Base-by-base conservation (phyloP, 2,888 invertebrate genomes). In the Byasa hedistus region DNA sequence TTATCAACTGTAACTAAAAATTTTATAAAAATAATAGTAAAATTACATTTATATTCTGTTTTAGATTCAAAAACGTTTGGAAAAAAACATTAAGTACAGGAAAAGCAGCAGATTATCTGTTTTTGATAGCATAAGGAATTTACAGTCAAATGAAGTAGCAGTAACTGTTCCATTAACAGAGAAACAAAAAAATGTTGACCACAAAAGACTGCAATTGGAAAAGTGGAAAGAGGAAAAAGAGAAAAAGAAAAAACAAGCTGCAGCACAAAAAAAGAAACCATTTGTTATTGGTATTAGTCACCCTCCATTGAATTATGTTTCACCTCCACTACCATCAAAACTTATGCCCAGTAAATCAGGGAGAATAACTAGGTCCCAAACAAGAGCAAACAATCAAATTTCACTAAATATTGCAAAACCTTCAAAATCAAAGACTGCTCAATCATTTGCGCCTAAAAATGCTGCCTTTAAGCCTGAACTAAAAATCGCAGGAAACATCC, bases 381-480 rank as follows among this genome's bases (percentile, higher is more conserved):
- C 83, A 1, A 82, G 70, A 57, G 27, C 15, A n/a, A 64, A 57
- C 19, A 27, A 1, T 32, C 51, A 60, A 8, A 32, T 27, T n/a
- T 19, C 51, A 48, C 70, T 44, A 10, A 72, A 56, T n/a, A 65
- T 66, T 21, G 52, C 48, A 17, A 72, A 68, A 64, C 60, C 65
- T n/a, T 44, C 57, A 17, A 72, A 70, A 44, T 1, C 27, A 12
- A 72, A 73, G 48, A 22, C 27, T 65, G 70, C 32, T 24, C 32
- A 21, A 64, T 92, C 92, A 0, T 93, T 94, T 82, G 94, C 93
- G 15, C 93, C 94, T 0, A 77, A 77, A 64, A 88, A 92, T 83
- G 90, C 93, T 21, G 71, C 79, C 17, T 94, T 94, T 73, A 87
- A 83, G 72, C 84, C 92, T 5, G 68, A 76, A 12, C 82, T 84